Conservation (phyloP, 2,888 invertebrate genomes). For the Megalurothrips usitatus region DNA sequence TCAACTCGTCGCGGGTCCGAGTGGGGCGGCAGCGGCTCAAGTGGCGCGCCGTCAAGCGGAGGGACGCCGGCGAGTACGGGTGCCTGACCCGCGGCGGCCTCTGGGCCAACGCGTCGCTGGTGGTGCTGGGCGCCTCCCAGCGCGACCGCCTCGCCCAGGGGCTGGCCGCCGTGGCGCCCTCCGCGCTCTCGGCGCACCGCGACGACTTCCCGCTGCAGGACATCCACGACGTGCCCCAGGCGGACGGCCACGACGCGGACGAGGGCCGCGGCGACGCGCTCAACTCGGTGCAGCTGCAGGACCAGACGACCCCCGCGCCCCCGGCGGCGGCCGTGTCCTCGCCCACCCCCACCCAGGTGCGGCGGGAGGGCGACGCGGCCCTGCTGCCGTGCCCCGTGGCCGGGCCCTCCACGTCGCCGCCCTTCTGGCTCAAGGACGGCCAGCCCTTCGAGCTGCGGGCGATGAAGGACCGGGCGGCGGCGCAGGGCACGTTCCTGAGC, state of each 20-base stretch:
- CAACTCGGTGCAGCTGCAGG: neutral
- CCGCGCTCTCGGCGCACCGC: slow-evolving; percentile 10
- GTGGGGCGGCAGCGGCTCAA: slow-evolving; percentile 45
- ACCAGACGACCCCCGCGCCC: neutral
- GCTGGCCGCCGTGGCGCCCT: neutral
- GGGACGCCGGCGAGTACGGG: slow-evolving; percentile 51
- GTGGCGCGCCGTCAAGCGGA: slow-evolving; percentile 49
- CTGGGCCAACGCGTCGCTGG: slow-evolving; percentile 40
- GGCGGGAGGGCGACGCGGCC: neutral
- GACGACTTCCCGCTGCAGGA: slow-evolving; percentile 16
- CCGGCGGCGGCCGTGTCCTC: neutral
- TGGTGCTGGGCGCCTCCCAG: slow-evolving; percentile 45
- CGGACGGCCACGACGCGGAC: neutral
- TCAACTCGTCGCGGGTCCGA: slow-evolving; percentile 40
- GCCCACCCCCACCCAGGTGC: neutral
- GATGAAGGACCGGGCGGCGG: slow-evolving; percentile 31
- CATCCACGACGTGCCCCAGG: neutral
- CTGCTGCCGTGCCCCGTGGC: slow-evolving; percentile 17
- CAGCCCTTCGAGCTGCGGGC: neutral
- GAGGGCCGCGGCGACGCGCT: neutral
- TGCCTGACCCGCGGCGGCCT: slow-evolving; percentile 42
- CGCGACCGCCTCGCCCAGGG: slow-evolving; percentile 33
- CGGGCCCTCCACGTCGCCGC: slow-evolving; percentile 11
- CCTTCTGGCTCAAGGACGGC: slow-evolving; percentile 28
- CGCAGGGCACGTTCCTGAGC: slow-evolving; percentile 10